phyloP scores from a whole-genome alignment of 2,888 invertebrate genomes.

The Dascillus cervinus region DNA sequence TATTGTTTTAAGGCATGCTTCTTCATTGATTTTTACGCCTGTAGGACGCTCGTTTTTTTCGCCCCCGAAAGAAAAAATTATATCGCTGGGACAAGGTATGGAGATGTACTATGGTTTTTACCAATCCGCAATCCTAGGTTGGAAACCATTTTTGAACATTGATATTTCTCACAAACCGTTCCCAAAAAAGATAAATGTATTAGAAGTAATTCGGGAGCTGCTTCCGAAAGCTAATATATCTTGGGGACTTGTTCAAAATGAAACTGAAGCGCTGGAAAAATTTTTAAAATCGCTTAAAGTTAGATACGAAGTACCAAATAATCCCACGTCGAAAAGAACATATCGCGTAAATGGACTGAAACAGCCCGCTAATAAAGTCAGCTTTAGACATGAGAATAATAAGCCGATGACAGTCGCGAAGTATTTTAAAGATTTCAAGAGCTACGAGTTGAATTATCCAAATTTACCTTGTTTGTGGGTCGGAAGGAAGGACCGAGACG shows the following conservation, averaged over 20 bases:
- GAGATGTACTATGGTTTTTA: slow-evolving; percentile 92
- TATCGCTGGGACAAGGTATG: slow-evolving; percentile 67
- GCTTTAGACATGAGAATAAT: slow-evolving; percentile 34
- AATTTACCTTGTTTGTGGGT: slow-evolving; percentile 81
- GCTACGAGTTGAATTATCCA: slow-evolving; percentile 44
- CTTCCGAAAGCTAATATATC: too few species aligned
- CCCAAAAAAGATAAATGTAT: slow-evolving; percentile 48
- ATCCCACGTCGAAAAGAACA: slow-evolving; percentile 37
- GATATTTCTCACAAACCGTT: slow-evolving; percentile 83
- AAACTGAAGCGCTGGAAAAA: slow-evolving; percentile 2
- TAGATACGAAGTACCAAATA: slow-evolving; percentile 42
- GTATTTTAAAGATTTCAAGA: slow-evolving; percentile 36
- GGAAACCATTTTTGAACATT: slow-evolving; percentile 81
- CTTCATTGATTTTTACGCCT: slow-evolving; percentile 44
- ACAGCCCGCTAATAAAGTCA: slow-evolving; percentile 31
- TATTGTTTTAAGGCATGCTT: slow-evolving; percentile 66
- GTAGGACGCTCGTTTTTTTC: slow-evolving; percentile 78
- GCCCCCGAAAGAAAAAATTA: slow-evolving; percentile 32
- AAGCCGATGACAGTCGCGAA: slow-evolving; percentile 40
- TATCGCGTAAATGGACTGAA: slow-evolving; percentile 44
- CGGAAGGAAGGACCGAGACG: slow-evolving; percentile 36
- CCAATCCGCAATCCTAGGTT: slow-evolving; percentile 85
- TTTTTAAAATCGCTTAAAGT: slow-evolving; percentile 33
- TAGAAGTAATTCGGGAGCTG: slow-evolving; percentile 39
- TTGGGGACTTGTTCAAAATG: slow-evolving; percentile 12